Conservation (phyloP, 92 coral and sea anemone genomes). For the Desmophyllum pertusum region DNA sequence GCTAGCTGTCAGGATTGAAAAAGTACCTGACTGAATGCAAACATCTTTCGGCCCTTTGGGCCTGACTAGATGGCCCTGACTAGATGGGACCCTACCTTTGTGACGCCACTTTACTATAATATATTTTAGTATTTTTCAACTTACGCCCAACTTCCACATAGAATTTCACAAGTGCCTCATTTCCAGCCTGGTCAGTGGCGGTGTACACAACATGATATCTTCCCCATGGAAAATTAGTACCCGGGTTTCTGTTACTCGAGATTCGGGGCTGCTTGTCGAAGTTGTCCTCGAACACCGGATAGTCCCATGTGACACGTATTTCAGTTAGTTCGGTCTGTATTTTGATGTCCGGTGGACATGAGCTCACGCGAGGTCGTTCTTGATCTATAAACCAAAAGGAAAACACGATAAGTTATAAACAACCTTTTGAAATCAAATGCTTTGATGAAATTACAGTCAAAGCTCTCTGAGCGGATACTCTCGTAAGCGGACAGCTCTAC, state of each 20-base stretch:
- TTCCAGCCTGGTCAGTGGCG: conserved; percentile 82
- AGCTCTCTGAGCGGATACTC: too few species aligned
- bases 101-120: too few species aligned
- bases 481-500: too few species aligned
- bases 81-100: too few species aligned
- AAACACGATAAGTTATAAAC: background rate
- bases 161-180: conserved; percentile 90
- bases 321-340: conserved; percentile 54
- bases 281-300: conserved; percentile 87
- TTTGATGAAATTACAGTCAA: too few species aligned
- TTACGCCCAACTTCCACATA: conserved; percentile 88
- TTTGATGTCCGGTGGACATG: conserved; percentile 77
- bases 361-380: conserved; percentile 84
- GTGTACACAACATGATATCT: conserved; percentile 66
- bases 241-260: conserved; percentile 78
- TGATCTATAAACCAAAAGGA: conserved; percentile 48
- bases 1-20: too few species aligned
- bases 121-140: conserved; percentile 34
- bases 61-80: too few species aligned
- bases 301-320: conserved; percentile 80
- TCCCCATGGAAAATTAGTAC: conserved; percentile 79
- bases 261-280: conserved; percentile 73
- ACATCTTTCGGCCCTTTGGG: too few species aligned
- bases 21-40: too few species aligned
- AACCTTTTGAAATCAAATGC: too few species aligned